Percentiles rank a stretch among this genome's conserved stretches.
These are phyloP conservation scores for Myotis brandtii DNA, from an alignment of 2,113 vertebrate genomes.

Conservation along the genomic window DNA sequence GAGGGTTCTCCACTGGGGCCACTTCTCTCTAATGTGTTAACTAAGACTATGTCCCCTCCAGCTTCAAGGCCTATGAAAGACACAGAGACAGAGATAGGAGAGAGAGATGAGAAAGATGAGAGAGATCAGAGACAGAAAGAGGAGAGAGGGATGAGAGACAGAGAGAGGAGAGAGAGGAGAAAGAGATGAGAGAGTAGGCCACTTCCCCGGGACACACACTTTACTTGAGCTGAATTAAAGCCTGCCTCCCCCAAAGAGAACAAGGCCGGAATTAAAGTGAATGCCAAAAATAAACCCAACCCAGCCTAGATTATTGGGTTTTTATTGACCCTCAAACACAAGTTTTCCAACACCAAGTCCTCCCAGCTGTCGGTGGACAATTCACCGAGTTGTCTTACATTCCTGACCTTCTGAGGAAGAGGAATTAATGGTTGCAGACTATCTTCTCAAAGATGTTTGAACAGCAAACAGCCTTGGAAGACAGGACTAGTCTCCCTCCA, in stretches of 20 bases:
- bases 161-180: not conserved
- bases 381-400: not conserved
- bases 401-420: constrained; percentile 23
- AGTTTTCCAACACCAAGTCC: not conserved
- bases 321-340: not conserved
- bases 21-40: not conserved
- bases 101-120: not conserved
- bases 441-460: constrained; percentile 1
- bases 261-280: constrained; percentile 23
- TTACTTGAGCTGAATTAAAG: not conserved
- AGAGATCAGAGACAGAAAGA: not conserved
- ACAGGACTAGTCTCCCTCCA: not conserved
- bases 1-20: not conserved
- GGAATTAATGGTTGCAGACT: not conserved
- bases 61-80: not conserved
- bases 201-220: not conserved
- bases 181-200: not conserved
- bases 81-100: not conserved
- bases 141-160: not conserved
- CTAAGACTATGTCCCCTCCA: not conserved
- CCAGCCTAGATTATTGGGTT: not conserved
- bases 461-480: not conserved
- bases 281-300: not conserved
- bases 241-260: not conserved
- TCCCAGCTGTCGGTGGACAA: not conserved